Evolutionary conservation across 2,888 invertebrate genomes (phyloP), one percentile per base, ranked within the genome.

Genomic region (Melipona beecheii): DNA sequence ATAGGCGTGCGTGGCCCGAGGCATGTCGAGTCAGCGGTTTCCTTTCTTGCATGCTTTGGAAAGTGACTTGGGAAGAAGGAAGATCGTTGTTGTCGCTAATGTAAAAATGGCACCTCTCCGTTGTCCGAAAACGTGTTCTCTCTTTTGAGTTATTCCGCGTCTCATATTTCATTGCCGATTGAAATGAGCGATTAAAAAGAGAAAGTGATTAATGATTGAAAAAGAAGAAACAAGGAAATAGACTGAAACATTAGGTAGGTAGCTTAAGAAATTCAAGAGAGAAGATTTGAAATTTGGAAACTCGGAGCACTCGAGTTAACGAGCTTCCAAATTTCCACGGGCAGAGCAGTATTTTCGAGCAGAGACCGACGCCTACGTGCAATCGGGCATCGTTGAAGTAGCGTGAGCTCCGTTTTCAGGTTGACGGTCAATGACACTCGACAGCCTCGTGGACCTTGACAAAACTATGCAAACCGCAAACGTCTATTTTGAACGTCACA

Each of bases 391-490:
- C 13, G 49, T 27, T 19, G 49, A 24, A 19, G 4, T 24, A 36
- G 17, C 17, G 31, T 31, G 21, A 36, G 36, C n/a, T 56, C 9
- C n/a, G 17, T 49, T 66, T 49, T n/a, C 17, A 24, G 1, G 19
- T 58, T 58, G 56, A 66, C n/a, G 64, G 6, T 49, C 43, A 50
- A 43, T 66, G 9, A 17, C 2, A 19, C 21, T 69, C 70, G 31
- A 75, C 70, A 74, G 74, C 52, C 81, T 74, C 52, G 80, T n/a
- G 50, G 52, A 78, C 50, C 24, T 64, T 80, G 43, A 58, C 27
- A 31, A 31, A 80, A 66, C 64, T 70, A 81, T 56, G 69, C 54
- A 49, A 69, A 73, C 72, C 17, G 49, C 64, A 50, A 73, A 79
- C 52, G 17, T 78, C 27, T 62, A 81, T 73, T 52, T 21, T 66